Evolutionary conservation across 1,140 invertebrate species (phyloP).

Genomic region (Polypedilum pembai): DNA sequence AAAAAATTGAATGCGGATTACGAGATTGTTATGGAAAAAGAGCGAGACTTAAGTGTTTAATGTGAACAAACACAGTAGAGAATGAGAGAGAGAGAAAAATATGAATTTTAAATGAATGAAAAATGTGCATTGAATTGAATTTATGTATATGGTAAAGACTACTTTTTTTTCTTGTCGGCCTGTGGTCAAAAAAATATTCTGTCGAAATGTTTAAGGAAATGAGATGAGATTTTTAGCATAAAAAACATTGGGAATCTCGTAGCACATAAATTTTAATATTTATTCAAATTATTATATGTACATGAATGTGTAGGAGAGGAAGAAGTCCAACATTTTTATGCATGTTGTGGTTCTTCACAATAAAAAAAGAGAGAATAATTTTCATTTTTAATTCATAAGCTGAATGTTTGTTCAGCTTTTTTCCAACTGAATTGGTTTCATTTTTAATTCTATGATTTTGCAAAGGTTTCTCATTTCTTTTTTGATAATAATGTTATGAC

Average conservation of each 20-base stretch:
- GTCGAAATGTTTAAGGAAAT: background rate
- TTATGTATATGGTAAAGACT: background rate
- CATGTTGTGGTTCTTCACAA: background rate
- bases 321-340: background rate
- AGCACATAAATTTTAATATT: constrained; percentile 2
- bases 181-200: constrained; percentile 18
- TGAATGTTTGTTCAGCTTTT: background rate
- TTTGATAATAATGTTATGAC: background rate
- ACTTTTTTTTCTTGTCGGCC: background rate
- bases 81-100: background rate
- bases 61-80: background rate
- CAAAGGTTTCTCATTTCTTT: background rate
- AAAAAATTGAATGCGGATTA: background rate
- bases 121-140: background rate
- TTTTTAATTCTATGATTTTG: background rate
- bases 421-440: background rate
- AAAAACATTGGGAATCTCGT: background rate
- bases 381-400: constrained; percentile 6
- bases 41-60: background rate
- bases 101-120: background rate
- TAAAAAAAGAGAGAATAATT: background rate
- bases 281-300: constrained; percentile 14
- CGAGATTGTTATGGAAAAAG: constrained; percentile 1
- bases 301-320: background rate
- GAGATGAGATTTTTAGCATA: constrained; percentile 1